Evolutionary conservation across 2,888 invertebrate species (phyloP), one percentile per base, ranked within the genome.

Genomic region (Drosophila percnosoma): DNA sequence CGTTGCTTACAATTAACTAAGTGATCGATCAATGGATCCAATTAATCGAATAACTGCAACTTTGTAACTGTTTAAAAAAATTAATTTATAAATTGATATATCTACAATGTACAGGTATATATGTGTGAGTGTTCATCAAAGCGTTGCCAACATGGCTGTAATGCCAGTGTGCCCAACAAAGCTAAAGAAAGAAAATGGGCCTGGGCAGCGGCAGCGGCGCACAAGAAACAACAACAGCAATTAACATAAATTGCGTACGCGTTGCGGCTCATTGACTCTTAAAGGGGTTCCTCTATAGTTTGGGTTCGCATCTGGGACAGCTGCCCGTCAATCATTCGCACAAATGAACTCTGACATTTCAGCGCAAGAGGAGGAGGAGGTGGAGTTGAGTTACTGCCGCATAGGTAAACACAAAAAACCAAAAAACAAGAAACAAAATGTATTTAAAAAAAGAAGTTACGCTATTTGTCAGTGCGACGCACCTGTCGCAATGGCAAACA

Each of bases 161-260:
- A 24, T 45, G 34, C 15, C 13, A 40, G 54, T 69, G 34, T 70
- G 40, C 13, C 62, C 55, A 13, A 15, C 38, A 57, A 40, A 31
- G 13, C 10, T 31, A 33, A 21, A 7, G 31, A 52, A 31, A 49
- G 33, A 15, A 40, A 34, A 33, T 18, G 21, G 59, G 40, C 27
- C 33, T 51, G 49, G 27, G 60, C 33, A 45, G 36, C 33, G 21
- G 60, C 33, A 45, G 36, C 33, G 45, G 24, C 27, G 60, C 53
- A 60, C 52, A 71, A 67, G 59, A 57, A 71, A 67, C 45, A 74
- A 65, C 57, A 74, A 67, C 40, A 70, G 45, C 78, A 83, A 85
- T 78, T 80, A 83, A 82, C 78, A 85, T 83, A 85, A 84, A 85
- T 75, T 82, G 80, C 77, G 72, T 78, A 75, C 68, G 66, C 78